Percentiles rank a stretch among this genome's conserved stretches.
Conservation (phyloP, 2,888 invertebrate species). For the Drosophila anomalata region DNA sequence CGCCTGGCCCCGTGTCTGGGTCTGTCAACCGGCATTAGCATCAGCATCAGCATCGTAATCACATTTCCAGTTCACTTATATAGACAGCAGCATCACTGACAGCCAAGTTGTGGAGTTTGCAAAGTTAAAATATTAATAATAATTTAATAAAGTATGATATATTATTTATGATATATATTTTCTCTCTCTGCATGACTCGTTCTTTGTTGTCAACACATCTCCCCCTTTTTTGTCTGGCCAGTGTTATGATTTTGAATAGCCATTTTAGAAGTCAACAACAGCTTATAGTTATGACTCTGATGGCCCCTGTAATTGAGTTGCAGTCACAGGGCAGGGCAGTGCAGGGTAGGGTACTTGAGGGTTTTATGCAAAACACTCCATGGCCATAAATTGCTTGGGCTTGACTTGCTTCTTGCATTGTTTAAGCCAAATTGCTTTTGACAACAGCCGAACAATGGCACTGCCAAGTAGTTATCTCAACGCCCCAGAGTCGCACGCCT, state of each 20-base stretch:
- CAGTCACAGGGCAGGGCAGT: conserved; percentile 40
- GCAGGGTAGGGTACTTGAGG: conserved; percentile 10
- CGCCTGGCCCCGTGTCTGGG: conserved; percentile 35
- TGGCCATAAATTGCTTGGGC: conserved; percentile 60
- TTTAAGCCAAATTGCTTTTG: conserved; percentile 76
- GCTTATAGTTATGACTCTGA: conserved; percentile 53
- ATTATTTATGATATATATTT: too few relatives aligned
- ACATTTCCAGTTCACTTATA: conserved; percentile 42
- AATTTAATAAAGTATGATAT: not conserved
- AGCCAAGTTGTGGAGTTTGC: not conserved
- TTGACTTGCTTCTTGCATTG: conserved; percentile 63
- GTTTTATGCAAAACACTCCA: conserved; percentile 28
- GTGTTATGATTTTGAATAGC: conserved; percentile 50
- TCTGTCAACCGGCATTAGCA: conserved; percentile 51
- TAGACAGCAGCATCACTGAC: conserved; percentile 22
- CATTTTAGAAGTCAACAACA: conserved; percentile 55
- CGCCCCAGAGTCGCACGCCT: conserved; percentile 32
- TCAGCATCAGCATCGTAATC: conserved; percentile 36
- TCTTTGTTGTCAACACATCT: conserved; percentile 32
- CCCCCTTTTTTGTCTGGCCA: conserved; percentile 4
- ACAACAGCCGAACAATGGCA: conserved; percentile 33
- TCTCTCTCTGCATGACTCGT: conserved; percentile 1
- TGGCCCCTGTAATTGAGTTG: conserved; percentile 68
- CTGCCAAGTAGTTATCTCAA: conserved; percentile 32
- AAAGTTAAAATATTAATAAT: not conserved